Conservation (phyloP, 2,113 vertebrate genomes). For the Patagioenas fasciata region DNA sequence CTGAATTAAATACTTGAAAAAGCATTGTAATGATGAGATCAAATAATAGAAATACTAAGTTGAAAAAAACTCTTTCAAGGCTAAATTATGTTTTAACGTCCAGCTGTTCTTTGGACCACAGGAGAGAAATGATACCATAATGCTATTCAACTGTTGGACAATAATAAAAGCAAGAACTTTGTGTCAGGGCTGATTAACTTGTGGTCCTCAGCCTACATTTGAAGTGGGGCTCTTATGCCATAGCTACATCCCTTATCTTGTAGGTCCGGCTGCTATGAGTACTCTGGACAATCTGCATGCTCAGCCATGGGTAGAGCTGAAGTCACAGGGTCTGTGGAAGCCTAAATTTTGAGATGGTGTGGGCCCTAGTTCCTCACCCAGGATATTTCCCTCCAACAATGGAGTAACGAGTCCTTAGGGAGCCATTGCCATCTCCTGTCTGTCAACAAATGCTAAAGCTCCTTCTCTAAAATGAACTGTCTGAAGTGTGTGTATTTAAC, state of each 20-base stretch:
- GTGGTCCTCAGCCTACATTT: not conserved
- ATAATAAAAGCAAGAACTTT: not conserved
- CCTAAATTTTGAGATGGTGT: not conserved
- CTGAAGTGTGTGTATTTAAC: not conserved
- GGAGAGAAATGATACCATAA: not conserved
- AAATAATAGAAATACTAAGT: not conserved
- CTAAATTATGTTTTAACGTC: not conserved
- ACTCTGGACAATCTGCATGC: not conserved
- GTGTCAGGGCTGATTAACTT: not conserved
- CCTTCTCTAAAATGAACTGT: not conserved
- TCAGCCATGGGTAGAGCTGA: not conserved
- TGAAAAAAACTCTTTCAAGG: not conserved
- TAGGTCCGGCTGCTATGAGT: not conserved
- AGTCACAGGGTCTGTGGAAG: not conserved
- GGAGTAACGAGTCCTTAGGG: not conserved
- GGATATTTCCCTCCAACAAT: not conserved
- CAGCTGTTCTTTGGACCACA: not conserved
- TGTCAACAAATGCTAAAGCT: not conserved
- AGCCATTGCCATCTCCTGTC: not conserved
- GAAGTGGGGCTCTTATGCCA: not conserved
- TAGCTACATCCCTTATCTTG: not conserved
- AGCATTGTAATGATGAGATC: not conserved
- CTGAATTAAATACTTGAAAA: not conserved
- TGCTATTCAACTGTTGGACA: fast-evolving
- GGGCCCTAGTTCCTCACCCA: not conserved